Base-by-base conservation (phyloP, 2,888 invertebrate species). In the Synergus umbraculus region DNA sequence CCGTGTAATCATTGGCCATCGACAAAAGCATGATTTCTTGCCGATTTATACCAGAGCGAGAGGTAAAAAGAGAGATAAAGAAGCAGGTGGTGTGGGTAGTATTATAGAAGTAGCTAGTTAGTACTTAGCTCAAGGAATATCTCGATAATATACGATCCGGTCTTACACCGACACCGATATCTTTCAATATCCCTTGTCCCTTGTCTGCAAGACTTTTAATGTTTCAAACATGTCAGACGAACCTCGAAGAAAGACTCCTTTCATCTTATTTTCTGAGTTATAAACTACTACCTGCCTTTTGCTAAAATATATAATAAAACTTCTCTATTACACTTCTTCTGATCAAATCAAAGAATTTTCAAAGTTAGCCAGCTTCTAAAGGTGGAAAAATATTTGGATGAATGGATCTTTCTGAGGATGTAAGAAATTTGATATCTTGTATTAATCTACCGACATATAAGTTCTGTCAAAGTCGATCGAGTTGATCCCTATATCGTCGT, bases 1-100 rank as follows among this genome's bases (percentile, higher is more conserved):
- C 81, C 81, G 77, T 81, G 83, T 85, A 85, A 84, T 85, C 82
- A 83, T 82, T 81, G 82, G 78, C 77, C 84, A 83, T 84, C 83
- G 83, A 80, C 83, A 66, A 79, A 79, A 77, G 66, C 73, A 85
- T 83, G 78, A 84, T 84, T 81, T 81, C 83, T 79, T 76, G 81
- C 58, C 80, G 83, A 84, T 85, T 37, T 37, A 37, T 84, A 81
- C 81, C 60, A 76, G 13, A 73, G 46, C 64, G 44, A 69, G n/a
- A 73, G 22, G 54, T 63, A 37, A 0, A 76, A 29, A 69, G 46
- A 66, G 22, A 60, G 63, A 37, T 8, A 66, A 22, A 54, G 43
- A 63, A 29, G 67, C 8, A 46, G 29, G 2, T 29, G 49, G 46
- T 67, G 67, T 44, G n/a, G 67, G 67, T 46, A 67, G 44, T 46